phyloP scores from a whole-genome alignment of 2,797 vertebrate species.

The Yasuhikotakia modesta region DNA sequence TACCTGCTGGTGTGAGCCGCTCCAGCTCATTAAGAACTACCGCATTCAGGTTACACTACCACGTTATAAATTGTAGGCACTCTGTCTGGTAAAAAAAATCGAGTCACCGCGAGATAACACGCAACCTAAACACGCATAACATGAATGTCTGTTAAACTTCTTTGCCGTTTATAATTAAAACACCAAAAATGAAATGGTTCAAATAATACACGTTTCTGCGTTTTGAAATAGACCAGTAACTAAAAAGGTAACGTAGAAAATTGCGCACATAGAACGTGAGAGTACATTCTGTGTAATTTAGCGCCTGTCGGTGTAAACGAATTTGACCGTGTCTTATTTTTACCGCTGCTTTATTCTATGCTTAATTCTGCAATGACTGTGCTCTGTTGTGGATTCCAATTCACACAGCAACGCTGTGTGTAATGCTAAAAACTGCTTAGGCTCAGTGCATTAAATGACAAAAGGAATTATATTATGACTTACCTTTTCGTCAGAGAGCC shows the following conservation, averaged over 20 bases:
- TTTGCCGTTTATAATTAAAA: not conserved
- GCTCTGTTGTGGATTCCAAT: conserved; percentile 23
- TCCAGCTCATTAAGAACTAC: not conserved
- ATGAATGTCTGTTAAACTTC: not conserved
- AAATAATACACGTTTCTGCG: not conserved
- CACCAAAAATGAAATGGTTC: not conserved
- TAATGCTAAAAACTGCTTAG: not conserved
- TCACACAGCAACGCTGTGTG: not conserved
- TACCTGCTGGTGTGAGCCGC: conserved; percentile 7
- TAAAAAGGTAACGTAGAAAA: too few species aligned
- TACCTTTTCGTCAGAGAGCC: conserved; percentile 44
- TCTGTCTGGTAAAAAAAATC: not conserved
- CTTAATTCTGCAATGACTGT: conserved; percentile 13
- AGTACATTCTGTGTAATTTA: not conserved
- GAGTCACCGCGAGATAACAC: not conserved
- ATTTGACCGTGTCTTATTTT: conserved; percentile 15
- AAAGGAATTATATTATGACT: not conserved
- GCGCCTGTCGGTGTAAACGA: conserved; percentile 23
- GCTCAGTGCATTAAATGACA: not conserved
- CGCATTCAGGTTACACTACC: not conserved
- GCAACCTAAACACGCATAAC: too few species aligned
- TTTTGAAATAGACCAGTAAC: too few species aligned
- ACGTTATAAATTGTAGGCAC: not conserved
- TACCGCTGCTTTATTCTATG: too few species aligned
- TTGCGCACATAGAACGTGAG: conserved; percentile 36